Evolutionary conservation across 2,888 invertebrate genomes (phyloP).

Genomic region (Craniophora ligustri): DNA sequence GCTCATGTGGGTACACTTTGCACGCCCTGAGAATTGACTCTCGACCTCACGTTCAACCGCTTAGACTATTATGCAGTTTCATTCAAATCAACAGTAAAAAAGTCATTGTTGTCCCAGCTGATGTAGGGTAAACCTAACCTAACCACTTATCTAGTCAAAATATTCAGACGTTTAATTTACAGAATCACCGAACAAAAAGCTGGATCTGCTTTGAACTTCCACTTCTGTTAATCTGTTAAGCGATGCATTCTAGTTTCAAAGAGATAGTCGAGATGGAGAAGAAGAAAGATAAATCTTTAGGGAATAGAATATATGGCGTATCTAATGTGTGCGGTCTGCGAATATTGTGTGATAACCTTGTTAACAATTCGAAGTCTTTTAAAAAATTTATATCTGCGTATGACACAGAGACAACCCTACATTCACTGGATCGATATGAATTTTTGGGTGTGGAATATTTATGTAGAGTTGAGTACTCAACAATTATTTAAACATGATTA

Average conservation of each 20-base stretch:
- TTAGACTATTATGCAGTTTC: too few species aligned
- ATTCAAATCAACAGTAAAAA: too few species aligned
- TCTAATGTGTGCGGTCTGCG: conserved; percentile 15
- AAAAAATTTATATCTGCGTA: neutral
- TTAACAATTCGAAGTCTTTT: conserved; percentile 19
- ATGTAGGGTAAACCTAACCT: too few species aligned
- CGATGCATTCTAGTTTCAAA: conserved; percentile 6
- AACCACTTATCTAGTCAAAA: neutral
- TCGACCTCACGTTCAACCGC: too few species aligned
- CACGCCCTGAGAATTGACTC: too few species aligned
- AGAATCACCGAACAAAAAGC: conserved; percentile 4
- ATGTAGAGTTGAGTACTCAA: too few species aligned
- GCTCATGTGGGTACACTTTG: too few species aligned
- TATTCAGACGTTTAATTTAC: conserved; percentile 14
- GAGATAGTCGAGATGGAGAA: conserved; percentile 14
- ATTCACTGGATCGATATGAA: too few species aligned
- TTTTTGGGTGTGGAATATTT: too few species aligned
- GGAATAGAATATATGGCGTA: conserved; percentile 13
- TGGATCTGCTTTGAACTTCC: conserved; percentile 24
- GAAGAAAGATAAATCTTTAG: conserved; percentile 33
- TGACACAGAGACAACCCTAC: neutral
- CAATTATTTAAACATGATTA: too few species aligned
- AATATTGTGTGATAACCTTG: conserved; percentile 16
- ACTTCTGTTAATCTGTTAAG: conserved; percentile 33
- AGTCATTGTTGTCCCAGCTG: too few species aligned